Percentiles rank a stretch among this genome's conserved stretches.
These are phyloP conservation scores for Eidolon dupreanum DNA, from an alignment of 2,797 vertebrate species.

Conservation along the genomic window DNA sequence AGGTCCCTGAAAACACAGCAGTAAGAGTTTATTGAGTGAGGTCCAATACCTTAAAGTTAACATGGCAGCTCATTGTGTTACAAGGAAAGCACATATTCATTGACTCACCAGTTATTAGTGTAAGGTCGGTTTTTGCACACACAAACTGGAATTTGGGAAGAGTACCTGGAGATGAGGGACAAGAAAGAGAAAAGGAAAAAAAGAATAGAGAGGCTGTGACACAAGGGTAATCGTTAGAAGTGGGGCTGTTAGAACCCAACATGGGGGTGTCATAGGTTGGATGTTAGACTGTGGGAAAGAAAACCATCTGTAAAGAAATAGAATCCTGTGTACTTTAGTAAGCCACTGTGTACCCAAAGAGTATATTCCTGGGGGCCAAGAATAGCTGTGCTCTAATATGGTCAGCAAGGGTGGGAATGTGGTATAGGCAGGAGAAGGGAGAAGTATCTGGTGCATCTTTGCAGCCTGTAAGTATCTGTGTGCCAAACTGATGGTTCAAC, in stretches of 20 bases:
- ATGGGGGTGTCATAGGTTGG: too few species aligned
- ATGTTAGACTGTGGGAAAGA: not conserved
- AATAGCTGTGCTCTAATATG: not conserved
- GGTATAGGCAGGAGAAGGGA: not conserved
- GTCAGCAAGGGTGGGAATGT: not conserved
- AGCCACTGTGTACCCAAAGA: not conserved
- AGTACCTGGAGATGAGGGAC: not conserved
- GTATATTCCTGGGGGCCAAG: not conserved
- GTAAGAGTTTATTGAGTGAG: not conserved
- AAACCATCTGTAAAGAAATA: not conserved
- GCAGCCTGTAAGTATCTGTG: not conserved
- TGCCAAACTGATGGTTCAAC: not conserved
- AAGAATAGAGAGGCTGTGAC: too few species aligned
- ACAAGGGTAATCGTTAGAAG: not conserved
- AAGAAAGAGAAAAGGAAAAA: not conserved
- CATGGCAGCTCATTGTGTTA: not conserved
- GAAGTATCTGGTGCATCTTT: not conserved
- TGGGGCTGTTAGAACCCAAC: not conserved
- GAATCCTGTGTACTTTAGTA: not conserved
- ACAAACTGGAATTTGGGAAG: not conserved
- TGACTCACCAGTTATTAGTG: not conserved
- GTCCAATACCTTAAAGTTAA: not conserved
- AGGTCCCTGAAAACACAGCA: not conserved
- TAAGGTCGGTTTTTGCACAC: not conserved
- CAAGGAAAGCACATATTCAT: not conserved